Evolutionary conservation across 2,888 invertebrate species (phyloP), one percentile per base, ranked within the genome.

Genomic region (Harpalus rubripes): DNA sequence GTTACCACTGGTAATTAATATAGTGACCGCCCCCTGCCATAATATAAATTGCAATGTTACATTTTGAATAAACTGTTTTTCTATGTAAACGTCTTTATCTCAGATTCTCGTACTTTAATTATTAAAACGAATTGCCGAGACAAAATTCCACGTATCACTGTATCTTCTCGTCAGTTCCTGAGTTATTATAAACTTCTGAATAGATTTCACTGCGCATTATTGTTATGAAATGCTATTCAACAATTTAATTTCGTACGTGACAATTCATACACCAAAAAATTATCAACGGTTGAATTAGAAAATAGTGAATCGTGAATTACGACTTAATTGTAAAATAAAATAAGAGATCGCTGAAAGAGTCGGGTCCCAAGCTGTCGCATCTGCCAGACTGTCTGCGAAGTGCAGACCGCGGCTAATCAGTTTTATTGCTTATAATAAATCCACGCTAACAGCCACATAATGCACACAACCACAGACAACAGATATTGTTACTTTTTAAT

Each of bases 361-460:
- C 39, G 80, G 39, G 59, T n/a, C 59, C 7, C 65, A 2, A 22
- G 22, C 59, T 59, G 4, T 59, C 56, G 22, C 26, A 12, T 65
- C 63, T 68, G 68, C 32, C 68, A 52, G 44, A 8, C 44, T 52
- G 68, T 39, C 68, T 22, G 32, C 41, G 56, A 58, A 58, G 5
- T 61, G 86, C 88, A 88, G 88, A 89, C 88, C 89, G 86, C 85
- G 86, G 58, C 88, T 81, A 89, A 89, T 89, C 86, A 86, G 81
- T 59, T 88, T 88, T 88, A 88, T 88, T 87, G 86, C 87, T 78
- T 85, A 86, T 87, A 87, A 88, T 88, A 88, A 88, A 88, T 88
- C 87, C 82, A 85, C 85, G 88, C 88, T 87, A 88, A 88, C 87
- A 87, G 87, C 87, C 87, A 86, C 86, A 61, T 72, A 78, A 56